These are phyloP conservation scores for Listronotus bonariensis DNA, from an alignment of 1,140 invertebrate species.

Conservation along the genomic window DNA sequence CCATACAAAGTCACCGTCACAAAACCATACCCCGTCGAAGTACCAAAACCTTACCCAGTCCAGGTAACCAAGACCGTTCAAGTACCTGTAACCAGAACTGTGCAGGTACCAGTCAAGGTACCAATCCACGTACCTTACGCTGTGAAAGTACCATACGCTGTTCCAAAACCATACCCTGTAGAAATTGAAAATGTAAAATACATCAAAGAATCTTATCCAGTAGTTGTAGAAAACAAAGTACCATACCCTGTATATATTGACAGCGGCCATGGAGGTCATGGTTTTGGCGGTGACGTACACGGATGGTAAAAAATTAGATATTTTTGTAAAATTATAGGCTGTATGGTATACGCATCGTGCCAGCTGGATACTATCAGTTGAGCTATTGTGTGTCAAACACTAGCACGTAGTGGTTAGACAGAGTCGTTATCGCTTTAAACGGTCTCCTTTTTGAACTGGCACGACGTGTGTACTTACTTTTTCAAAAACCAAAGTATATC, in stretches of 20 bases:
- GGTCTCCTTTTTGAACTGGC: no score
- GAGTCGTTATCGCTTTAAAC: no score
- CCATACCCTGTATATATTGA: conserved; percentile 53
- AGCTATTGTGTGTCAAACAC: no score
- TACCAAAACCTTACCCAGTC: conserved; percentile 47
- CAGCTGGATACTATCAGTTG: no score
- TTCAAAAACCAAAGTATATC: no score
- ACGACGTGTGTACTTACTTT: no score
- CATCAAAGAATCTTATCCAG: conserved; percentile 49
- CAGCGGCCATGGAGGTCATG: conserved; percentile 14
- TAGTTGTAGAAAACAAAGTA: conserved; percentile 59
- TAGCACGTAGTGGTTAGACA: no score
- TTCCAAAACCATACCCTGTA: conserved; percentile 54
- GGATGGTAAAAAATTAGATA: conserved; percentile 21
- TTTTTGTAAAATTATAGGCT: no score
- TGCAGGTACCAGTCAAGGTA: conserved; percentile 41
- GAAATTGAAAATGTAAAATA: conserved; percentile 54
- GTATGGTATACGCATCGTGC: no score
- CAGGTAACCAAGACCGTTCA: conserved; percentile 37
- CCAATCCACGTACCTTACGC: conserved; percentile 39
- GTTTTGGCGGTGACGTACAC: conserved; percentile 18
- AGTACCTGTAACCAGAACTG: conserved; percentile 31
- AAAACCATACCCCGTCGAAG: conserved; percentile 47
- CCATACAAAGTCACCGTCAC: conserved; percentile 41
- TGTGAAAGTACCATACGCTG: conserved; percentile 33